phyloP scores from a whole-genome alignment of 1,140 invertebrate genomes.

The Saxidomus purpurata region DNA sequence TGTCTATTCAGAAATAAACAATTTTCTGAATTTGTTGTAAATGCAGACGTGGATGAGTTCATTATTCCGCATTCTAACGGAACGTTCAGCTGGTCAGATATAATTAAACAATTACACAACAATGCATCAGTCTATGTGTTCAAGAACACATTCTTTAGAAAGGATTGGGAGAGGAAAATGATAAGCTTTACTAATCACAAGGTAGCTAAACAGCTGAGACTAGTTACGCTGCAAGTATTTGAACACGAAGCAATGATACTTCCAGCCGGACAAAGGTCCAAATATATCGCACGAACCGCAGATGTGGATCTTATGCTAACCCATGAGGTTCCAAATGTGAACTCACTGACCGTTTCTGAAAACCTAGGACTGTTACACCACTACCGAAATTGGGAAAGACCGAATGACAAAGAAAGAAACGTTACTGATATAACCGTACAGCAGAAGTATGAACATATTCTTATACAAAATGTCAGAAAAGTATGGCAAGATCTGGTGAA shows the following conservation, averaged over 20 bases:
- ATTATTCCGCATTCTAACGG: slow-evolving; percentile 53
- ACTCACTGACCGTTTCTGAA: slow-evolving; percentile 90
- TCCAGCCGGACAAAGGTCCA: slow-evolving; percentile 89
- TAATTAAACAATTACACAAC: neutral
- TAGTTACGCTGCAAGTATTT: slow-evolving; percentile 46
- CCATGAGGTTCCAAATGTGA: slow-evolving; percentile 93
- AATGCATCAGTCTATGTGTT: slow-evolving; percentile 24
- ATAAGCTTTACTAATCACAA: neutral
- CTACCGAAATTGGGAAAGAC: slow-evolving; percentile 90
- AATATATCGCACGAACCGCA: slow-evolving; percentile 94
- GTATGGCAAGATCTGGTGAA: slow-evolving; percentile 3
- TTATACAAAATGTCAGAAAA: neutral
- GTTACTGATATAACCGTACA: neutral
- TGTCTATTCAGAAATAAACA: slow-evolving; percentile 62
- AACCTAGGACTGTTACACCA: slow-evolving; percentile 95
- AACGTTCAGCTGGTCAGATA: neutral
- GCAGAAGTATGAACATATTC: neutral
- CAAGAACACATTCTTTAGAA: slow-evolving; percentile 59
- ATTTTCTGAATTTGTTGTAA: slow-evolving; percentile 52
- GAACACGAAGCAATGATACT: slow-evolving; percentile 45
- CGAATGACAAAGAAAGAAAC: neutral
- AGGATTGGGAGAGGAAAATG: slow-evolving; percentile 27
- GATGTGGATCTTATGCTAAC: slow-evolving; percentile 95
- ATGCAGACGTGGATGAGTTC: slow-evolving; percentile 66
- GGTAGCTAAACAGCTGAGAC: neutral